Percentiles rank a stretch among this genome's conserved stretches.
phyloP scores from a whole-genome alignment of 2,888 invertebrate species.

The Encarsia formosa region DNA sequence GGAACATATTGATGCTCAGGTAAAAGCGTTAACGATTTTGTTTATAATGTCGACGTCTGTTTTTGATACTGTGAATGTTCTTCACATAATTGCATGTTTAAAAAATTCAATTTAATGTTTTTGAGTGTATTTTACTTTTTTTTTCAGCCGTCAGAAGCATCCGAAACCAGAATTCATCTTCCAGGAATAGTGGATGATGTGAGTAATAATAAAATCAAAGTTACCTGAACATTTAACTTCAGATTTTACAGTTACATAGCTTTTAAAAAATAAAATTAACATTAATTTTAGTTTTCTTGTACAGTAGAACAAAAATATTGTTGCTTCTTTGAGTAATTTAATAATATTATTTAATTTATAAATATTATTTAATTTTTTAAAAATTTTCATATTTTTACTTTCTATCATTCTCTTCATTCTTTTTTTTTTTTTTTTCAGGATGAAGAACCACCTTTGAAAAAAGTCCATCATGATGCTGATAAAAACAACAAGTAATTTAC shows the following conservation, averaged over 20 bases:
- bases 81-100: conserved; percentile 8
- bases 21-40: conserved; percentile 47
- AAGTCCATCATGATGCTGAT: conserved; percentile 48
- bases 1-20: conserved; percentile 66
- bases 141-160: conserved; percentile 72
- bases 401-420: too few species aligned
- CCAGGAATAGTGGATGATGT: conserved; percentile 64
- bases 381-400: too few species aligned
- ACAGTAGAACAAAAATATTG: too few species aligned
- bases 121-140: conserved; percentile 1
- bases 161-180: conserved; percentile 72
- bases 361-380: too few species aligned
- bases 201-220: conserved; percentile 22
- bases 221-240: not conserved
- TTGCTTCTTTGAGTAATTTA: too few species aligned
- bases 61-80: conserved; percentile 12
- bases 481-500: conserved; percentile 49
- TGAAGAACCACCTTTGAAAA: conserved; percentile 49
- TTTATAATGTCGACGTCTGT: conserved; percentile 13
- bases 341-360: too few species aligned
- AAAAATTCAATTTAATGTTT: conserved; percentile 10
- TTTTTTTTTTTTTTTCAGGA: too few species aligned
- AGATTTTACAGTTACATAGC: too few species aligned
- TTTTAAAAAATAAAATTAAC: too few species aligned
- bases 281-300: too few species aligned